Base-by-base conservation (phyloP, 2,888 invertebrate genomes). In the Sarcophaga carnaria region DNA sequence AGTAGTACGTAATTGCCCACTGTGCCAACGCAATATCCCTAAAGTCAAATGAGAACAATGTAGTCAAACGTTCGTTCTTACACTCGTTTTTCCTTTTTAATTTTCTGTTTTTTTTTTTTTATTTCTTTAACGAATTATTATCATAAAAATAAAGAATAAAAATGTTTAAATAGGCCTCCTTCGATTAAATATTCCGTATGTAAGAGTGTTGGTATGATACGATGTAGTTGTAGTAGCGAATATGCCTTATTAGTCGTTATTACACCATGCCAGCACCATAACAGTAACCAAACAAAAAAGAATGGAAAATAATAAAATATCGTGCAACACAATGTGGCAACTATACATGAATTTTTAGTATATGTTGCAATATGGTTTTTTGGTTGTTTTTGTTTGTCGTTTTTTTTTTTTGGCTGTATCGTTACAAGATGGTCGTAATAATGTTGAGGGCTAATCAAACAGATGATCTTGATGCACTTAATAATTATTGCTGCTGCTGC, bases 391-490 rank as follows among this genome's bases (percentile, higher is more conserved):
- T 37, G 8, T 54, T 54, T 54, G 17, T 54, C 17, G 54, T 54
- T 54, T 12, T 54, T 54, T 12, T 12, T 54, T 54, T 54, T 54
- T 80, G 75, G 75, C 75, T 70, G 64, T 84, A 84, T 84, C 84
- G 80, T 80, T 84, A 76, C 84, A 85, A 85, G 84, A 85, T 85
- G 84, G 80, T 85, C 84, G 84, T 80, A 80, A 80, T 85, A 80
- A 85, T 83, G 87, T 84, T 78, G 79, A 87, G 79, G 81, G 79
- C 87, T 87, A 87, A 87, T 87, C 87, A 87, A 87, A 87, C 87
- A 87, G 89, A 85, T 90, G 90, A 92, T 92, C 92, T 92, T 92
- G 92, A 92, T 92, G 92, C 92, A 92, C 91, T 92, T 92, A 92
- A 91, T 91, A 89, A 86, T 87, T 88, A 88, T 85, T 89, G 84